phyloP scores from a whole-genome alignment of 2,888 invertebrate species.

The Hoplodrina ambigua region DNA sequence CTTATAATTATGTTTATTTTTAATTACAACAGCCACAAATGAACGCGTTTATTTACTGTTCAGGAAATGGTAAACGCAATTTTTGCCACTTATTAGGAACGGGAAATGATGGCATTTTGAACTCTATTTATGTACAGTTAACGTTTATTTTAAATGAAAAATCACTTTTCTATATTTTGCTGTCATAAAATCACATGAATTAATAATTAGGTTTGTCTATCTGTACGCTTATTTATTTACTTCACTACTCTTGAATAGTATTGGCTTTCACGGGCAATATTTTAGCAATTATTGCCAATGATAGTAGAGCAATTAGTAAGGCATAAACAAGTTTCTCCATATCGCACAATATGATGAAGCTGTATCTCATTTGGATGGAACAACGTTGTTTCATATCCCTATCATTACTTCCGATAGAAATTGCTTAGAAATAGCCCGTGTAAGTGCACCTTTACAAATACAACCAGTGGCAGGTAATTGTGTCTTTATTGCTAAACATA shows the following conservation, averaged over 20 bases:
- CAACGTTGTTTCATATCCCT: background rate
- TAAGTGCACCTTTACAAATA: constrained; percentile 7
- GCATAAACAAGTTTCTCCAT: background rate
- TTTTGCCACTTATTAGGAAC: background rate
- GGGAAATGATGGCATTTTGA: background rate
- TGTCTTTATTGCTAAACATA: constrained; percentile 27
- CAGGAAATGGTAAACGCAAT: background rate
- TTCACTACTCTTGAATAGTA: background rate
- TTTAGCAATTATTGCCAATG: background rate
- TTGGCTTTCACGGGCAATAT: background rate
- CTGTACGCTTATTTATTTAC: constrained; percentile 5
- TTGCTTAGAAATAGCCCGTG: background rate
- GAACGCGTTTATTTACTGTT: background rate
- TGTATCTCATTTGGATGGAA: no score
- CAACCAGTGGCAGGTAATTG: constrained; percentile 21
- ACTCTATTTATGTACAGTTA: background rate
- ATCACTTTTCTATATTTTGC: background rate
- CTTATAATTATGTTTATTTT: constrained; percentile 1
- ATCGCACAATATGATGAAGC: background rate
- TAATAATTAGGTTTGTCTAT: background rate
- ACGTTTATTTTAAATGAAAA: background rate
- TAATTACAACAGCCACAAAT: background rate
- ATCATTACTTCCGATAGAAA: background rate
- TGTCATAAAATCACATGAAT: background rate
- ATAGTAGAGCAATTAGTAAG: background rate